phyloP scores from a whole-genome alignment of 2,888 invertebrate genomes.

The Zygothrica quintamaculata region DNA sequence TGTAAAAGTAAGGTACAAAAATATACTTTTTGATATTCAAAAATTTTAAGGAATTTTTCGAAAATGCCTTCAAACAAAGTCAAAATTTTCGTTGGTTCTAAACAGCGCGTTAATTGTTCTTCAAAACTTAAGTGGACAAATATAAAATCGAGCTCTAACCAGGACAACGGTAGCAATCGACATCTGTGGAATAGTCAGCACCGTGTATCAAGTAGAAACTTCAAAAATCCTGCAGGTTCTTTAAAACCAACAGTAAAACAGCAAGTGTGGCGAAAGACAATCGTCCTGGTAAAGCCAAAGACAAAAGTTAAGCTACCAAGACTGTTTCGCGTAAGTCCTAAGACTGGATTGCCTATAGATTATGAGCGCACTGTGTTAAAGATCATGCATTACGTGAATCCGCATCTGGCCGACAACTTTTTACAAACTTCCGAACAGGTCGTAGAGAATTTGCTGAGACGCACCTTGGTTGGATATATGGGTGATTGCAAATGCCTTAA shows the following conservation, averaged over 20 bases:
- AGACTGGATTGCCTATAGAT: constrained; percentile 62
- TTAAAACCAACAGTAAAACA: background rate
- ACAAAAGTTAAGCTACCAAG: constrained; percentile 27
- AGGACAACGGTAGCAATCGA: no score
- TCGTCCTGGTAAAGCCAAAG: constrained; percentile 39
- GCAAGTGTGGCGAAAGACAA: constrained; percentile 54
- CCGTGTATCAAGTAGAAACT: no score
- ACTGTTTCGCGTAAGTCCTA: constrained; percentile 52
- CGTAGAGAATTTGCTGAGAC: constrained; percentile 34
- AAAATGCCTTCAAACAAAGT: no score
- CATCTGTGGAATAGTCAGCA: no score
- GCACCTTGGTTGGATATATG: constrained; percentile 18
- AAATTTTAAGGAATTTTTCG: no score
- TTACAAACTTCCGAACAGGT: constrained; percentile 27
- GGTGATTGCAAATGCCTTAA: background rate
- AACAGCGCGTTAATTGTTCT: no score
- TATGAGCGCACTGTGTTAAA: constrained; percentile 60
- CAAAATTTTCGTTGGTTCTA: no score
- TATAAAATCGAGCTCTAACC: no score
- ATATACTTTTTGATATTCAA: no score
- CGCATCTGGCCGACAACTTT: constrained; percentile 21
- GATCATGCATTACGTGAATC: constrained; percentile 67
- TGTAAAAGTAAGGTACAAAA: no score
- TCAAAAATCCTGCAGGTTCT: background rate
- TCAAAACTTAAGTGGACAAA: no score